Base-by-base conservation (phyloP, 2,888 invertebrate species). In the Sarcophaga caerulescens region DNA sequence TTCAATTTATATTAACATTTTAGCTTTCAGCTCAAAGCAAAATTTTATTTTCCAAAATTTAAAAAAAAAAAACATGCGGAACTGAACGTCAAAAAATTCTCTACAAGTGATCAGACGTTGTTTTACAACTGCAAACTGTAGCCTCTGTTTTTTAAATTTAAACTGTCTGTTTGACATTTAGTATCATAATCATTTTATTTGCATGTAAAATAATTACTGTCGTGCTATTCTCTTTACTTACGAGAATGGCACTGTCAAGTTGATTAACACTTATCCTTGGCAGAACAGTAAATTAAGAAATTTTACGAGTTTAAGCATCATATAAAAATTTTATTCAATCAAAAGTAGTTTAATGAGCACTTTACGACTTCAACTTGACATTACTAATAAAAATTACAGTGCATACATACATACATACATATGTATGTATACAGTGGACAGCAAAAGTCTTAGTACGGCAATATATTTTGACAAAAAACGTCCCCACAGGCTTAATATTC, bases 81-180 rank as follows among this genome's bases (percentile, higher is more conserved):
- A 78, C 83, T 83, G 84, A 74, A 79, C 75, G 59, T 75, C 47
- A 60, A 12, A 57, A 84, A 79, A 74, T 69, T 66, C 79, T 70
- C 19, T 65, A 74, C 23, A 69, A 45, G 35, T 44, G 8, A 63
- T 44, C n/a, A 52, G 35, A 21, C 25, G 60, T 83, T 63, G 78
- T 73, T 83, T 68, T 23, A 78, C 74, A 73, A 77, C 60, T 12
- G 47, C 60, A 77, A 73, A 77, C 60, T 12, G 47, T 47, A 77
- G 68, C 45, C 44, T 73, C 73, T 77, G 25, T 60, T 83, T 78
- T 78, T 73, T 73, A 62, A 68, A 35, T 2, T 35, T 10, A 35
- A 59, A 17, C 23, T 66, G 52, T 17, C 10, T 62, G 23, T 52
- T 23, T 17, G 44, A 57, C 21, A 21, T n/a, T 35, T 35, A 35